Base-by-base conservation (phyloP, 2,797 vertebrate species). In the Leptatherina wallacei region DNA sequence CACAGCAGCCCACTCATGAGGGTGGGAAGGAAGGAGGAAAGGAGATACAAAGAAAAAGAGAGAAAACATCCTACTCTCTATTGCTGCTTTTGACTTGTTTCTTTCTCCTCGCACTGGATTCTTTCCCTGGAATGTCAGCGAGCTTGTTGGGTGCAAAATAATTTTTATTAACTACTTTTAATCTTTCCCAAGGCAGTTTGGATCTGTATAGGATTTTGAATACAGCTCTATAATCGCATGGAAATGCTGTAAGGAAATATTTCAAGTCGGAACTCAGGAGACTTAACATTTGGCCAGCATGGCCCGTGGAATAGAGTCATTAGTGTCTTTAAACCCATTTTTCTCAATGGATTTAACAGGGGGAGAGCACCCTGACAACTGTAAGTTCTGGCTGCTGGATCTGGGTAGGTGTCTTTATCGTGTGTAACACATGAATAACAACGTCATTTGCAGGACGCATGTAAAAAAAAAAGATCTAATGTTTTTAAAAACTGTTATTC, bases 381-480 rank as follows among this genome's bases (percentile, higher is more conserved):
- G 94, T 92, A 95, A 92, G 80, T 93, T 94, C 88, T 95, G 95
- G 95, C 85, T 95, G 49, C 85, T 95, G 78, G 95, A 95, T 89
- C 87, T 95, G 75, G 95, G 95, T 95, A 94, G 77, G 89, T 92
- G 73, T 35, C 22, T 38, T 1, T 0, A 14, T 74, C 78, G 57
- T 38, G 55, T 52, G 38, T 52, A 44, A 40, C 9, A 38, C 56
- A 71, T 59, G 8, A 59, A 32, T 10, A 54, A 30, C 6, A 2
- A 3, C 20, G 1, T 49, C 42, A 30, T 61, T 29, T 61, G 18
- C 52, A 20, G 56, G 30, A 70, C 6, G 35, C 6, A 0, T 61
- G 35, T 42, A 2, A 38, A 72, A 58, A 10, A 38, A 38, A 12
- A 32, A 8, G 6, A 8, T 35, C 32, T 32, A 38, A n/a, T n/a